Percentiles rank a stretch among this genome's conserved stretches.
phyloP scores from a whole-genome alignment of 2,797 vertebrate genomes.

The Botia almorhae region DNA sequence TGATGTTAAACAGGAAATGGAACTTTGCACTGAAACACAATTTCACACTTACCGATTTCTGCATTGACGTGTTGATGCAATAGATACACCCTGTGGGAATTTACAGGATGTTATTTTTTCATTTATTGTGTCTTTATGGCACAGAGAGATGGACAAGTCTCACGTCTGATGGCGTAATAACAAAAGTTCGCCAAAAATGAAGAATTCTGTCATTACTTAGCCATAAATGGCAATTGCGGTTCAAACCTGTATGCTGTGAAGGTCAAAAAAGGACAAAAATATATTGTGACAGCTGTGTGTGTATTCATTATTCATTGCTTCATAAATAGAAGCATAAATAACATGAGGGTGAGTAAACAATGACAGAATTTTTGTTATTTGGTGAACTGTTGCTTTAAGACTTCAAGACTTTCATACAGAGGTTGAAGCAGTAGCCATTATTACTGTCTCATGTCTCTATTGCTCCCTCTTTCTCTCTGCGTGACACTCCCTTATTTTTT shows the following conservation, averaged over 20 bases:
- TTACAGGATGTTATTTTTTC: neutral
- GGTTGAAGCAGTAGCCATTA: neutral
- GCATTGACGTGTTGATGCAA: neutral
- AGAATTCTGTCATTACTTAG: too few species aligned
- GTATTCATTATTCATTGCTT: too few species aligned
- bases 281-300: too few species aligned
- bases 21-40: neutral
- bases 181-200: neutral
- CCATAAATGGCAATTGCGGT: too few species aligned
- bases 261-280: too few species aligned
- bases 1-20: constrained; percentile 5
- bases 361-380: neutral
- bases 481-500: neutral
- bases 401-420: neutral
- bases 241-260: too few species aligned
- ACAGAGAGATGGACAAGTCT: neutral
- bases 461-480: constrained; percentile 10
- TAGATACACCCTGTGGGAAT: neutral
- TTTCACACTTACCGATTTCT: neutral
- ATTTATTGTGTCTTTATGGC: neutral
- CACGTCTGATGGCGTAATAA: neutral
- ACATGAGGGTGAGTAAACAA: too few species aligned
- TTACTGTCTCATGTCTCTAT: neutral
- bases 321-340: too few species aligned
- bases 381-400: neutral